A percentile compares a stretch with the other conserved stretches of the same genome.
Conservation (phyloP, 2,888 invertebrate species). For the Rhamnusium bicolor region DNA sequence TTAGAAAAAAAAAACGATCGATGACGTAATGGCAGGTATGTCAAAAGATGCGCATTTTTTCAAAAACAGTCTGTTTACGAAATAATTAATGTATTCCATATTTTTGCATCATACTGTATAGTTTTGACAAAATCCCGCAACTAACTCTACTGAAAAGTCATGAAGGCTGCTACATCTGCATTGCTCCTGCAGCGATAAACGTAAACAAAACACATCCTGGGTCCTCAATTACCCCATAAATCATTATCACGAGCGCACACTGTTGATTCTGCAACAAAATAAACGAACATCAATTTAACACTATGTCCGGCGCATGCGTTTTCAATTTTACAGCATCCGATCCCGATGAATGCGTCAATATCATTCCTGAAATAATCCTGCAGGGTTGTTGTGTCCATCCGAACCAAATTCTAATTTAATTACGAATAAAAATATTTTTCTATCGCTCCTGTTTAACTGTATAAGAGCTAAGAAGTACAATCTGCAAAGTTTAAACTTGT, state of each 20-base stretch:
- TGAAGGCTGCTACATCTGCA: not conserved
- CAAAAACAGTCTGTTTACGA: no score
- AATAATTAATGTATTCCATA: no score
- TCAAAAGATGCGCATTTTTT: no score
- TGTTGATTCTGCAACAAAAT: constrained; percentile 6
- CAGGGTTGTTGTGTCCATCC: not conserved
- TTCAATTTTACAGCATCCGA: constrained; percentile 18
- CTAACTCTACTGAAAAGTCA: no score
- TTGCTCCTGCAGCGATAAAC: not conserved
- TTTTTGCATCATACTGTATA: no score
- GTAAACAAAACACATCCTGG: not conserved
- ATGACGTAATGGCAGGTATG: no score
- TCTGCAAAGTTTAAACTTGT: not conserved
- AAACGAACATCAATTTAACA: not conserved
- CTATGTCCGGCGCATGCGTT: not conserved
- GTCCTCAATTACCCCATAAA: constrained; percentile 4
- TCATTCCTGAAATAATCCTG: constrained; percentile 12
- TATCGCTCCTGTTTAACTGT: not conserved
- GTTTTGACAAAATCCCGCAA: no score
- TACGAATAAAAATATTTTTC: not conserved
- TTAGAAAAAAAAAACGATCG: no score
- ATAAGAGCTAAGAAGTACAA: not conserved
- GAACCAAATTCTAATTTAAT: not conserved
- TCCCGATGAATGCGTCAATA: constrained; percentile 46
- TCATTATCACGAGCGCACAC: not conserved